Evolutionary conservation across 2,113 vertebrate species (phyloP), one percentile per base, ranked within the genome.

Genomic region (Macquaria ambigua): DNA sequence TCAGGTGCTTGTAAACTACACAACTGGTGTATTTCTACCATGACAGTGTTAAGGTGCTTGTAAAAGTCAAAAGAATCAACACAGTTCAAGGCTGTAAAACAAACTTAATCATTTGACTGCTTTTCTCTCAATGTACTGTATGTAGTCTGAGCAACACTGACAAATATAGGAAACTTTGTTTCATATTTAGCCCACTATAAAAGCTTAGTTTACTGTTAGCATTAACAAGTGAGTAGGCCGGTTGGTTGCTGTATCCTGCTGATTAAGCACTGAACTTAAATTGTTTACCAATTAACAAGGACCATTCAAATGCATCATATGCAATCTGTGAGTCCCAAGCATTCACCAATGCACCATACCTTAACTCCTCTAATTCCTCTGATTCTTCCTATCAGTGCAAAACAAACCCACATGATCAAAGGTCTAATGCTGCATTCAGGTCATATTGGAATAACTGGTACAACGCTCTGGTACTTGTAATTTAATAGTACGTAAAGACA

Each of bases 1-100:
- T 93, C 89, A 93, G 90, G 91, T 94, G 90, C 90, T 92, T 41
- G 55, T 82, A 84, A 81, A 80, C 56, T 83, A 87, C 84, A 87
- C 84, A 76, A 76, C 82, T 66, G 68, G 84, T 80, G 77, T 88
- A 58, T 90, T 83, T 87, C 76, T 84, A 82, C 73, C 85, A 77
- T 52, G 43, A 79, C 64, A 20, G 80, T 86, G 79, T 90, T 79
- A 78, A 79, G 90, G 92, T 93, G 90, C 92, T 91, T 41, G 69
- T 72, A 78, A 23, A 83, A 78, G 77, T 84, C 48, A 76, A 77
- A 88, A 77, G 48, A 59, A 72, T 74, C 43, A 23, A 73, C 37
- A 28, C 64, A 74, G 72, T 83, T 80, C 46, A 62, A 77, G 71
- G 79, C 64, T 83, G 77, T 81, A 75, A 87, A 87, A 83, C 34